Conservation (phyloP, 2,113 vertebrate genomes). For the Cyphomyrus plagiostoma region DNA sequence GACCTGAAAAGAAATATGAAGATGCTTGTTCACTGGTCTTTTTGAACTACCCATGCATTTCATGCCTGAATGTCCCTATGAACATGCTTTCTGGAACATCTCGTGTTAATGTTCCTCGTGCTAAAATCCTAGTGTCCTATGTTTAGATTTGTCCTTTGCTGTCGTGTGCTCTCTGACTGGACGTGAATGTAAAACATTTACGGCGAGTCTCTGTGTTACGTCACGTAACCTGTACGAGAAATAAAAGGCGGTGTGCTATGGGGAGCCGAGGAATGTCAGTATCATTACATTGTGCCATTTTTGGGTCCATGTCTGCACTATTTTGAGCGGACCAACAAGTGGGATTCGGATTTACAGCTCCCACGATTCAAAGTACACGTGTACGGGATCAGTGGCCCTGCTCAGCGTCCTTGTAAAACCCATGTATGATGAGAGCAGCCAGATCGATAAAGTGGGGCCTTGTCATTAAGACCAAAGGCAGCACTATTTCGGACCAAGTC, state of each 20-base stretch:
- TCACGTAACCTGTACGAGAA: background rate
- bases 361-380: background rate
- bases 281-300: background rate
- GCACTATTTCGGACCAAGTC: background rate
- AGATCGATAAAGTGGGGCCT: background rate
- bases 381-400: background rate
- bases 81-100: background rate
- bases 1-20: background rate
- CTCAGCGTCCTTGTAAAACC: background rate
- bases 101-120: background rate
- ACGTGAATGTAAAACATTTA: background rate
- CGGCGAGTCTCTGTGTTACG: background rate
- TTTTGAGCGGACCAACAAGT: background rate
- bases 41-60: background rate
- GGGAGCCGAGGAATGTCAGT: background rate
- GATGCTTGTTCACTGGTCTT: background rate
- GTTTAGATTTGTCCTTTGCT: background rate
- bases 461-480: background rate
- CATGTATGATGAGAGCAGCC: background rate
- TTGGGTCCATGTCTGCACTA: background rate
- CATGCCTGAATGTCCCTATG: background rate
- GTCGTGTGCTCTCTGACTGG: background rate
- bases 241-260: too few relatives aligned
- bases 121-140: background rate
- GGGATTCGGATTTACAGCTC: background rate